These are phyloP conservation scores for Drosophila subobscura DNA, from an alignment of 1,140 invertebrate genomes.

Conservation along the genomic window DNA sequence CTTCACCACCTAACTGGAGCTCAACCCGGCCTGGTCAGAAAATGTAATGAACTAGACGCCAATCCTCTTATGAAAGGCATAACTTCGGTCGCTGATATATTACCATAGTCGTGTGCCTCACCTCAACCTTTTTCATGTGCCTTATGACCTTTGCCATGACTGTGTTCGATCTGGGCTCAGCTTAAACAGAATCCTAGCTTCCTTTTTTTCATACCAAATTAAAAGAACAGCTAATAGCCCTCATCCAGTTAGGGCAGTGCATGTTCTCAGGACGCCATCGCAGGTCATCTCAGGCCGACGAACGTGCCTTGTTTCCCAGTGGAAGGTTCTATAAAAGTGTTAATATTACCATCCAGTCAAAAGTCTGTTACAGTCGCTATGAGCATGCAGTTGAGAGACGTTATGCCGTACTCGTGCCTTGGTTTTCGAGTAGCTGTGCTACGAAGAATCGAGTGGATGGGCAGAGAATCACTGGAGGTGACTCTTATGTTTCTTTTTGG, in stretches of 20 bases:
- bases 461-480: not conserved
- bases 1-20: conserved; percentile 60
- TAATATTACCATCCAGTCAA: not conserved
- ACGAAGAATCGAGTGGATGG: conserved; percentile 11
- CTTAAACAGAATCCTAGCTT: too few relatives aligned
- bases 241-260: conserved; percentile 1
- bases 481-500: not conserved
- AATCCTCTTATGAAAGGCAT: too few relatives aligned
- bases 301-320: too few relatives aligned
- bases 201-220: not conserved
- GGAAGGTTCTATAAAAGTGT: too few relatives aligned
- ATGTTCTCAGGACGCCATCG: conserved; percentile 1
- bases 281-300: not conserved
- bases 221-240: conserved; percentile 1
- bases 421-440: not conserved
- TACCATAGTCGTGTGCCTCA: conserved; percentile 60
- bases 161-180: conserved; percentile 50
- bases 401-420: not conserved
- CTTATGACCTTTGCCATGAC: conserved; percentile 67
- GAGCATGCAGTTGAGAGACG: conserved; percentile 6
- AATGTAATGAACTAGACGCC: not conserved
- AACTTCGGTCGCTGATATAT: conserved; percentile 41
- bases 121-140: conserved; percentile 60
- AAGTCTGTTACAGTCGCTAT: not conserved
- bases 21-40: conserved; percentile 63